Percentiles rank a stretch among this genome's conserved stretches.
phyloP scores from a whole-genome alignment of 2,113 vertebrate species.

The Scomber scombrus region DNA sequence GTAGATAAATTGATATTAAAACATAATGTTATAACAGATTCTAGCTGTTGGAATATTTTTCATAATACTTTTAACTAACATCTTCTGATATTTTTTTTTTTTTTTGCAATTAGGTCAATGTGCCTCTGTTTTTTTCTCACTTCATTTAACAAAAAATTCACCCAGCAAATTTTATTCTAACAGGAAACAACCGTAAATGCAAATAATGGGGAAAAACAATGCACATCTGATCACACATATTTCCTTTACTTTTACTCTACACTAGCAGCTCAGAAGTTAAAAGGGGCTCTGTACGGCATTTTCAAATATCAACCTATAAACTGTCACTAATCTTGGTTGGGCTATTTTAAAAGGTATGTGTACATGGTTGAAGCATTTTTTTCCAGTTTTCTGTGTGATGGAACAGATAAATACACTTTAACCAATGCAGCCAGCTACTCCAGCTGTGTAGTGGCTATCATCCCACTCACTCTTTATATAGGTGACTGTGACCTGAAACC shows the following conservation, averaged over 20 bases:
- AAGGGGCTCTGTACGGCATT: neutral
- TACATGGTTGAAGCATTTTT: too few relatives aligned
- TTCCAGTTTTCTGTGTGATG: too few relatives aligned
- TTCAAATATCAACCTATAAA: neutral
- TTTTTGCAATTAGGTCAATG: neutral
- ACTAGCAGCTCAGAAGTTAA: slow-evolving; percentile 4
- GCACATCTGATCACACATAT: neutral
- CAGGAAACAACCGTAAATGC: neutral
- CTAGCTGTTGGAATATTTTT: slow-evolving; percentile 44
- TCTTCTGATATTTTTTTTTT: neutral
- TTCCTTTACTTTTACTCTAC: neutral
- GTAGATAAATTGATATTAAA: slow-evolving; percentile 99
- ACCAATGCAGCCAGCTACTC: neutral
- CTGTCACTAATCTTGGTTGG: neutral
- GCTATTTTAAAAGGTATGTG: neutral
- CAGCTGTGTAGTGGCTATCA: neutral
- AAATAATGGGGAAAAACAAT: neutral
- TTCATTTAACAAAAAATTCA: neutral
- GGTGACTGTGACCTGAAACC: neutral
- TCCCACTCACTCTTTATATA: neutral
- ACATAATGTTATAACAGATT: slow-evolving; percentile 85
- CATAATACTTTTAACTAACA: too few relatives aligned
- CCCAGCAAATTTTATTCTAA: neutral
- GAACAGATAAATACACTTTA: neutral
- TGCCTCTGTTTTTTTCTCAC: neutral